A percentile compares a stretch with the other conserved stretches of the same genome.
phyloP scores from a whole-genome alignment of 2,888 invertebrate genomes.

The Coelinius sp. region DNA sequence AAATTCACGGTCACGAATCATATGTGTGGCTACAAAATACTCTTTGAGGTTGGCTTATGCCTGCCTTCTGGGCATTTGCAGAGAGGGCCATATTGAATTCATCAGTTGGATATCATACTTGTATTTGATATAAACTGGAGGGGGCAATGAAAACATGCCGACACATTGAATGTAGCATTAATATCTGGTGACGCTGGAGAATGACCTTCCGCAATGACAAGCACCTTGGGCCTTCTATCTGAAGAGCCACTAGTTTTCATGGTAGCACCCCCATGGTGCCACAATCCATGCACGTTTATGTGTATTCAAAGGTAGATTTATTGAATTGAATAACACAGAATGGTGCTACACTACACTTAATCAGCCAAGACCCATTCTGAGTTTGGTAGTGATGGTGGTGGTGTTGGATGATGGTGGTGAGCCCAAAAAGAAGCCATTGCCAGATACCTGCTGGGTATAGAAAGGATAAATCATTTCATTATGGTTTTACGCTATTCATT shows the following conservation, averaged over 20 bases:
- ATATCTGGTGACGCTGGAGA: neutral
- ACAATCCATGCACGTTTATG: constrained; percentile 13
- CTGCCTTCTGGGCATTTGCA: neutral
- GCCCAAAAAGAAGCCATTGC: constrained; percentile 53
- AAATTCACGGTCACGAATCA: constrained; percentile 12
- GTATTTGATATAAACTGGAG: neutral
- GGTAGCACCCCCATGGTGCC: neutral
- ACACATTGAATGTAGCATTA: neutral
- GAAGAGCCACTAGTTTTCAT: neutral
- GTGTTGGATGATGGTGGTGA: constrained; percentile 16
- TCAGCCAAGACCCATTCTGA: neutral
- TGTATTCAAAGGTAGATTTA: constrained; percentile 24
- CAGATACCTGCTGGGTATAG: constrained; percentile 48
- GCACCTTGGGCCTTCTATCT: neutral
- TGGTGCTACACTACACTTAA: constrained; percentile 12
- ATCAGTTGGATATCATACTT: neutral
- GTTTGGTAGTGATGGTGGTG: constrained; percentile 13
- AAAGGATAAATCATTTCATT: constrained; percentile 60
- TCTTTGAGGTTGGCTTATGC: neutral
- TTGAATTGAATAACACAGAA: constrained; percentile 20
- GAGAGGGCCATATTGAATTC: neutral
- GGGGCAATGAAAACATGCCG: neutral
- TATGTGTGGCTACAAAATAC: neutral
- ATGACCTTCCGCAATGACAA: neutral
- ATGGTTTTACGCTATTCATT: constrained; percentile 57